phyloP scores from a whole-genome alignment of 1,140 invertebrate species.

The Tetramorium simillimum region DNA sequence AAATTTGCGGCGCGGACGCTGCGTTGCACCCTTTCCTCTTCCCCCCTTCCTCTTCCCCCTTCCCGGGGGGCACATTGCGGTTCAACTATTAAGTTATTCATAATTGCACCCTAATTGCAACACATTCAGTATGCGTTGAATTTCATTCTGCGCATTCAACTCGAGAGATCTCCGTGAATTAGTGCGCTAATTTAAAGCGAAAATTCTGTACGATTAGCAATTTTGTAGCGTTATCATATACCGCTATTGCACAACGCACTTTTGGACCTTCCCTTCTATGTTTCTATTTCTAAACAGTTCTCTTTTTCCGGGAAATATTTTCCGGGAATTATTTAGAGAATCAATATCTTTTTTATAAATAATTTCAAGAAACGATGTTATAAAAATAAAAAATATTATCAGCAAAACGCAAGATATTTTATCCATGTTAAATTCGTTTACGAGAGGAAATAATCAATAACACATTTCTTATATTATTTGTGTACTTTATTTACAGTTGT shows the following conservation, averaged over 20 bases:
- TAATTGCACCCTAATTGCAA: conserved; percentile 61
- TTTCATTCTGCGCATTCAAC: conserved; percentile 43
- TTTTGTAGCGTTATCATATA: not conserved
- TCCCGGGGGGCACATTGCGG: conserved; percentile 44
- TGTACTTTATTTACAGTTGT: not conserved
- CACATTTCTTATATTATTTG: not conserved
- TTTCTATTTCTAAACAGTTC: not conserved
- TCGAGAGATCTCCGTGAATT: conserved; percentile 36
- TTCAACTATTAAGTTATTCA: conserved; percentile 66
- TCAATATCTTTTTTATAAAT: not conserved
- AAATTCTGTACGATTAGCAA: conserved; percentile 52
- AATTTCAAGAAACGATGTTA: not conserved
- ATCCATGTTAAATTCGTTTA: not conserved
- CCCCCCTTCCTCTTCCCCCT: not conserved
- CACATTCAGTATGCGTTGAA: conserved; percentile 49
- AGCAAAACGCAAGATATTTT: not conserved
- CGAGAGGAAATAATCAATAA: conserved; percentile 4
- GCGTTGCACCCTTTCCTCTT: not conserved
- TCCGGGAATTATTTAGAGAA: too few relatives aligned
- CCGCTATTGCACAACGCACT: not conserved
- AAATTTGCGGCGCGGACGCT: conserved; percentile 45
- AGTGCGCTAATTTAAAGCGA: conserved; percentile 51
- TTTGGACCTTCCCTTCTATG: not conserved
- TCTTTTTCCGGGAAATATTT: not conserved
- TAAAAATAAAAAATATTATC: not conserved